Evolutionary conservation across 37 sponge, comb jelly and placozoan genomes (phyloP).

Genomic region (Beroe forskalii): DNA sequence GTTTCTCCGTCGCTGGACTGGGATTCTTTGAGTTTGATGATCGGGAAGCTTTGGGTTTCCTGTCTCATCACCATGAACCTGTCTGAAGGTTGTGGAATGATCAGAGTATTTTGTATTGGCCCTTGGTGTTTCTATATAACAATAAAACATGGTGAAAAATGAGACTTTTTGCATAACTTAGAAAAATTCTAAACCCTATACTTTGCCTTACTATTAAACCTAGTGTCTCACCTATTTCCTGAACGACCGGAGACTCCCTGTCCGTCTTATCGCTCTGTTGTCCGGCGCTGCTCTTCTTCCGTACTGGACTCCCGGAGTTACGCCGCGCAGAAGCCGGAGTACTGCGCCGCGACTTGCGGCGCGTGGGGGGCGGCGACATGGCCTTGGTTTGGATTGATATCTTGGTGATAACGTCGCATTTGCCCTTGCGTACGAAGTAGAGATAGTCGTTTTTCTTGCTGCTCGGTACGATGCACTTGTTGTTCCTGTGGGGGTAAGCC

Average conservation of each 20-base stretch:
- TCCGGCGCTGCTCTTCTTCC: too few species aligned
- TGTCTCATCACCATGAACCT: neutral
- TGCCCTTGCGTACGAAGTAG: constrained; percentile 27
- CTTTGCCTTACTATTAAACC: too few species aligned
- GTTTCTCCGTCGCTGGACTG: neutral
- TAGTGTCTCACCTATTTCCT: too few species aligned
- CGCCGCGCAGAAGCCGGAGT: neutral
- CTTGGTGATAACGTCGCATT: constrained; percentile 38
- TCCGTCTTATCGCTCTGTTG: too few species aligned
- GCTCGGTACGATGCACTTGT: constrained; percentile 51
- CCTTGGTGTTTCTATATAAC: too few species aligned
- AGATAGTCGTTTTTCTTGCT: constrained; percentile 18
- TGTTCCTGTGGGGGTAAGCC: constrained; percentile 17
- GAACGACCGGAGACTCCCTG: too few species aligned
- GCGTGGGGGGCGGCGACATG: neutral
- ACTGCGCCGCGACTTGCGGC: neutral
- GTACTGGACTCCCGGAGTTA: neutral
- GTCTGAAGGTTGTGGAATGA: too few species aligned
- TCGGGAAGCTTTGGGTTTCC: neutral
- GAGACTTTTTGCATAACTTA: too few species aligned
- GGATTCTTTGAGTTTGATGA: neutral
- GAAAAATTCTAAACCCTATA: too few species aligned
- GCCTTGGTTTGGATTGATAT: constrained; percentile 11
- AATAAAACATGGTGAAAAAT: too few species aligned
- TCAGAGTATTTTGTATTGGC: too few species aligned